A percentile compares a stretch with the other conserved stretches of the same genome.
These are phyloP conservation scores for Opisthograptis luteolata DNA, from an alignment of 2,888 invertebrate species.

Conservation along the genomic window DNA sequence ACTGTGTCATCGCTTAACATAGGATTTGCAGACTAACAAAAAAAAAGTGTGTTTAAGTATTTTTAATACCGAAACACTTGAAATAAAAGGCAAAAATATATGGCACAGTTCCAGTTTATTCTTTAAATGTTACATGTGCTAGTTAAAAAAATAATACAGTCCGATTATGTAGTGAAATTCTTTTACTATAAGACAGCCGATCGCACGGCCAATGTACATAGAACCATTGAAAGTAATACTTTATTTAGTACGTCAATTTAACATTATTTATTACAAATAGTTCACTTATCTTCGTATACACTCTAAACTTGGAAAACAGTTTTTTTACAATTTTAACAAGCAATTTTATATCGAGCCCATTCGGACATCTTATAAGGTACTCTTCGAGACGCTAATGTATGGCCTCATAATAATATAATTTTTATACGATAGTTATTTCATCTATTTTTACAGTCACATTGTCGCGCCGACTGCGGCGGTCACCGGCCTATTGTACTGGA, in stretches of 20 bases:
- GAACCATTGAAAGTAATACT: constrained; percentile 42
- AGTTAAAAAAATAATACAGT: constrained; percentile 84
- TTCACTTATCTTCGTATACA: constrained; percentile 53
- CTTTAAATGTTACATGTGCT: constrained; percentile 81
- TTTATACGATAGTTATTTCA: constrained; percentile 71
- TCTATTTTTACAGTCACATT: constrained; percentile 73
- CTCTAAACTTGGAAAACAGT: constrained; percentile 71
- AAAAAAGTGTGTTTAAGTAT: too few relatives aligned
- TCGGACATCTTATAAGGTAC: constrained; percentile 61
- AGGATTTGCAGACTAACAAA: too few relatives aligned
- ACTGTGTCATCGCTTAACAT: too few relatives aligned
- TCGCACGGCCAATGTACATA: constrained; percentile 37
- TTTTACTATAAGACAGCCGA: constrained; percentile 55
- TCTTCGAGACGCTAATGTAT: constrained; percentile 56
- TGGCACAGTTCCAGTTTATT: constrained; percentile 84
- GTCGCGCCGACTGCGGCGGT: constrained; percentile 43
- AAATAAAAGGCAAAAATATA: constrained; percentile 59
- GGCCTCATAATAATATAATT: constrained; percentile 65
- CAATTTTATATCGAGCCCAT: constrained; percentile 57
- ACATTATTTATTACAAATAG: constrained; percentile 46
- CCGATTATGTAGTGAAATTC: constrained; percentile 78
- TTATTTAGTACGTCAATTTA: constrained; percentile 46
- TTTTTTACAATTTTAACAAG: constrained; percentile 75
- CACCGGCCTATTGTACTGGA: constrained; percentile 42
- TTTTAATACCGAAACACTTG: background rate